These are phyloP conservation scores for Otolemur garnettii DNA, from an alignment of 2,113 vertebrate genomes.

Conservation along the genomic window DNA sequence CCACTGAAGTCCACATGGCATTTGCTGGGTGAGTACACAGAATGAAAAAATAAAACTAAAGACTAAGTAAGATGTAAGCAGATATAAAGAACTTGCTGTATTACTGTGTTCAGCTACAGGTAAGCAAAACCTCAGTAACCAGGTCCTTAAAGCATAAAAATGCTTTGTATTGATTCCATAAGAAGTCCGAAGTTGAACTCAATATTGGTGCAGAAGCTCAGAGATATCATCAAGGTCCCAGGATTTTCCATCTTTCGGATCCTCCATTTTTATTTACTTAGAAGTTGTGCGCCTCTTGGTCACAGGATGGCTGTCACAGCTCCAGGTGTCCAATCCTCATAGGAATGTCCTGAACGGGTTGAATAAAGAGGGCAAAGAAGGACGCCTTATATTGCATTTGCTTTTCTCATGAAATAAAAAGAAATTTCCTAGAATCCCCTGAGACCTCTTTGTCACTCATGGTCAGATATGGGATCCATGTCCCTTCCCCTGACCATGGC, in stretches of 20 bases:
- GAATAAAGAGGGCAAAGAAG: not conserved
- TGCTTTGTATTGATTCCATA: not conserved
- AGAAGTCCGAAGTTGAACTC: not conserved
- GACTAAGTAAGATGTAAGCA: not conserved
- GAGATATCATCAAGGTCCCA: not conserved
- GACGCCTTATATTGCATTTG: accelerated
- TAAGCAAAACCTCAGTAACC: not conserved
- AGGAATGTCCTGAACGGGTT: not conserved
- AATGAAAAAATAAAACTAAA: not conserved
- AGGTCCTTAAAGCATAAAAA: not conserved
- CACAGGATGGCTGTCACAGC: not conserved
- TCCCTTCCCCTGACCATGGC: not conserved
- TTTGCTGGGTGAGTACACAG: not conserved
- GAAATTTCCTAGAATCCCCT: not conserved
- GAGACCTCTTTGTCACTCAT: no score
- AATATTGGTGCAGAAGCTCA: not conserved
- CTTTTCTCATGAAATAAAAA: not conserved
- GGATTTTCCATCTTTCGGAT: not conserved
- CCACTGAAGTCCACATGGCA: not conserved
- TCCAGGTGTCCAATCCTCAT: not conserved
- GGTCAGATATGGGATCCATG: not conserved
- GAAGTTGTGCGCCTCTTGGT: not conserved
- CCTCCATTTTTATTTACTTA: not conserved
- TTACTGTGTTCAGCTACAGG: not conserved
- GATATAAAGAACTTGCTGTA: not conserved